A percentile compares a stretch with the other conserved stretches of the same genome.
Evolutionary conservation across 2,797 vertebrate genomes (phyloP).

Genomic region (Schizopygopsis pylzovi): DNA sequence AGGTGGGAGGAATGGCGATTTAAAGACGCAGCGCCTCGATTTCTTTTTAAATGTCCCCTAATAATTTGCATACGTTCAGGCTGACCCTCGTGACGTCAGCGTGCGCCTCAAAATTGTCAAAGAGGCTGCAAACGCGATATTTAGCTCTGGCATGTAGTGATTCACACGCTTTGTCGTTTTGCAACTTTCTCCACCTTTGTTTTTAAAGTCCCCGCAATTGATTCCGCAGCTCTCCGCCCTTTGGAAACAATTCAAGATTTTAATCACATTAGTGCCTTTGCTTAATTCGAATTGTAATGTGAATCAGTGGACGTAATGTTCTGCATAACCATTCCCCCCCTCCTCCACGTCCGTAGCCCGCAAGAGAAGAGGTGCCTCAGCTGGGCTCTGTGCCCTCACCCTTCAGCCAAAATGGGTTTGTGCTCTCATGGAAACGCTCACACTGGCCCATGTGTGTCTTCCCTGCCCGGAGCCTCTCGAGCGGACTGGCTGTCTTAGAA

Average conservation of each 20-base stretch:
- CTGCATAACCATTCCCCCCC: slow-evolving; percentile 81
- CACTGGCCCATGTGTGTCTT: slow-evolving; percentile 53
- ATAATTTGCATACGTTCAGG: slow-evolving; percentile 54
- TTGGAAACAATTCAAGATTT: slow-evolving; percentile 79
- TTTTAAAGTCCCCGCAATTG: slow-evolving; percentile 68
- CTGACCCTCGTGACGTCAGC: slow-evolving; percentile 50
- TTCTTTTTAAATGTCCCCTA: slow-evolving; percentile 68
- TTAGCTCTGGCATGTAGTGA: not conserved
- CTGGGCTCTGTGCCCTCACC: slow-evolving; percentile 73
- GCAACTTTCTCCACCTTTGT: slow-evolving; percentile 65
- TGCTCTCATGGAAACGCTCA: slow-evolving; percentile 54
- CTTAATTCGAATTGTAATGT: slow-evolving; percentile 83
- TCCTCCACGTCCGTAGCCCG: slow-evolving; percentile 63
- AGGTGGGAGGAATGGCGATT: slow-evolving; percentile 85
- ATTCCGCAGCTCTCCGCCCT: slow-evolving; percentile 73
- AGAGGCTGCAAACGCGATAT: slow-evolving; percentile 4
- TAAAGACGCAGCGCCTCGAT: slow-evolving; percentile 84
- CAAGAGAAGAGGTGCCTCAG: slow-evolving; percentile 62
- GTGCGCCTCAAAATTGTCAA: not conserved
- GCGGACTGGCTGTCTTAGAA: slow-evolving; percentile 49
- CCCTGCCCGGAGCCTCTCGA: slow-evolving; percentile 49
- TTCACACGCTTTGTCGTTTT: slow-evolving; percentile 57
- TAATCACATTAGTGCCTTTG: slow-evolving; percentile 76
- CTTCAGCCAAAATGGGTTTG: slow-evolving; percentile 66
- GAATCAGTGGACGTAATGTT: slow-evolving; percentile 83